A percentile compares a stretch with the other conserved stretches of the same genome.
Conservation (phyloP, 2,797 vertebrate genomes). For the Menidia menidia region DNA sequence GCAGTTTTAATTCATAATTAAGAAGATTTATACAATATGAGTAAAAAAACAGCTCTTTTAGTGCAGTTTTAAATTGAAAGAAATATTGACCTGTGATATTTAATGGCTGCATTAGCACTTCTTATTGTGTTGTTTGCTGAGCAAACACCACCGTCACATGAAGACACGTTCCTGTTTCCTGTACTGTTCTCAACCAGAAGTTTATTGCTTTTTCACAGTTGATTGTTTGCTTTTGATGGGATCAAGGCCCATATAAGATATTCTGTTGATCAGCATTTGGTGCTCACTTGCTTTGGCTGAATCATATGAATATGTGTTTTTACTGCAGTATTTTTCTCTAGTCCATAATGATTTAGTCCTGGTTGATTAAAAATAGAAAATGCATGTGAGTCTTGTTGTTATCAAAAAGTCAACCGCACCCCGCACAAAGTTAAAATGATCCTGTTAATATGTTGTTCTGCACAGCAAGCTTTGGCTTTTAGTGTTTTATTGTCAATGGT, state of each 20-base stretch:
- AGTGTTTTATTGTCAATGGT: conserved; percentile 36
- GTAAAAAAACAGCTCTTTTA: too few species aligned
- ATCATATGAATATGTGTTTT: not conserved
- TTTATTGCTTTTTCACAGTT: conserved; percentile 10
- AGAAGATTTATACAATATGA: too few species aligned
- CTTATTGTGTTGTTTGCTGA: not conserved
- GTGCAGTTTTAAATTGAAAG: too few species aligned
- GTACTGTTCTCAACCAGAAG: conserved; percentile 16
- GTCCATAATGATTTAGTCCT: not conserved
- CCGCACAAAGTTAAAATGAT: not conserved
- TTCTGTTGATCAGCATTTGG: too few species aligned
- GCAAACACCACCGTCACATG: conserved; percentile 11
- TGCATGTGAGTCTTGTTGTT: not conserved
- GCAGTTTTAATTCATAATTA: too few species aligned
- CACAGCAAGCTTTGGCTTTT: conserved; percentile 26
- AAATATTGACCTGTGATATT: too few species aligned
- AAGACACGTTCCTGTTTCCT: conserved; percentile 38
- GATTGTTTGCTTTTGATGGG: not conserved
- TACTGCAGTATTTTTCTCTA: not conserved
- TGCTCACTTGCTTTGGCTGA: too few species aligned
- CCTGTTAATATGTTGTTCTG: conserved; percentile 23
- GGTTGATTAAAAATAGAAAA: not conserved
- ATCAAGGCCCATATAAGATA: not conserved
- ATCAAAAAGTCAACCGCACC: conserved; percentile 4
- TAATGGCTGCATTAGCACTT: not conserved